Percentiles rank a stretch among this genome's conserved stretches.
phyloP scores from a whole-genome alignment of 2,888 invertebrate genomes.

The Heliothis peltigera region DNA sequence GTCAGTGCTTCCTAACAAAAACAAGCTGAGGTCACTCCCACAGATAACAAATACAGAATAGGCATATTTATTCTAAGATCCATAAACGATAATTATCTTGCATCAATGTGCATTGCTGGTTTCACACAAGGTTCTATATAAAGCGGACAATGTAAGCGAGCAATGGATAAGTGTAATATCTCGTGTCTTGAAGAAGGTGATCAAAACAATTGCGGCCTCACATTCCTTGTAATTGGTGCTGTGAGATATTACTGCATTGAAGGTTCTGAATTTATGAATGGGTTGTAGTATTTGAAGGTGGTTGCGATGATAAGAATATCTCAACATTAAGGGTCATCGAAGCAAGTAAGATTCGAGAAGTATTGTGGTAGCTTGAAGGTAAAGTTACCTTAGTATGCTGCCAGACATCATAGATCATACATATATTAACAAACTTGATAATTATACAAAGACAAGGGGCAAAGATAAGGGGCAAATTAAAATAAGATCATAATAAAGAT shows the following conservation, averaged over 20 bases:
- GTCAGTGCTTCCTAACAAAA: constrained; percentile 47
- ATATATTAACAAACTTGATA: no score
- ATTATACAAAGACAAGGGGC: no score
- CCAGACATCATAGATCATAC: no score
- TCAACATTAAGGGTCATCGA: background rate
- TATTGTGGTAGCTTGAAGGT: no score
- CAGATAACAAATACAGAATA: constrained; percentile 56
- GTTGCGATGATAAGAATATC: background rate
- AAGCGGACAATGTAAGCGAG: constrained; percentile 55
- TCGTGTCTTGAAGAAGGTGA: constrained; percentile 35
- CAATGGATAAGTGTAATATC: constrained; percentile 45
- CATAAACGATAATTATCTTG: constrained; percentile 39
- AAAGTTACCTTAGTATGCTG: no score
- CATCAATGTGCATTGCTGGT: constrained; percentile 53
- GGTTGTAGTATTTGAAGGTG: constrained; percentile 1
- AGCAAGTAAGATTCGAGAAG: background rate
- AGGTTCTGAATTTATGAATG: constrained; percentile 28
- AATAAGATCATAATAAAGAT: no score
- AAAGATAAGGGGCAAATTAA: no score
- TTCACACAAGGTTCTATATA: constrained; percentile 60
- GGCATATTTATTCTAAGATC: constrained; percentile 37
- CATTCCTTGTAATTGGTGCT: constrained; percentile 42
- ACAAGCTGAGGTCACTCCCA: constrained; percentile 57
- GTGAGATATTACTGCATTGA: constrained; percentile 42
- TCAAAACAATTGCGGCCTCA: constrained; percentile 51